Base-by-base conservation (phyloP, 2,113 vertebrate genomes). In the Murina feae region DNA sequence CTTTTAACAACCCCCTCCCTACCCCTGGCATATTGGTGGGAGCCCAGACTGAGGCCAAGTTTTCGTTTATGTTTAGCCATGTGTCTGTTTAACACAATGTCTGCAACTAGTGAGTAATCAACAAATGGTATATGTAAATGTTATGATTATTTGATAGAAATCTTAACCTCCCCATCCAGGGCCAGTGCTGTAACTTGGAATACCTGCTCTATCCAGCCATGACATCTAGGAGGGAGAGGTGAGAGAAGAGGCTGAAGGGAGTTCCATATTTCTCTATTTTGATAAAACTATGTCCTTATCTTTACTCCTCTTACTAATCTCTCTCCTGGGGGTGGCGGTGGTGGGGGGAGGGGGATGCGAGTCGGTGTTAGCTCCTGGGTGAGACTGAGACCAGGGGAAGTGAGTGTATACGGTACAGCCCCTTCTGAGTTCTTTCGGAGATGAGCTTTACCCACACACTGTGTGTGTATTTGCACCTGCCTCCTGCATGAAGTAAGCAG, bases 1-100 rank as follows among this genome's bases (percentile, higher is more conserved):
- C 37, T 32, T n/a, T 68, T 16, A 42, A 16, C 3, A 10, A 28
- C 5, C 35, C 11, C 17, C 17, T 3, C 7, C 18, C 1, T 3
- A 6, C 6, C 2, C n/a, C 25, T 42, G 39, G 23, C 20, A 17
- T 28, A 25, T 32, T 42, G 79, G 23, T 4, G 1, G 35, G 32
- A 63, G 18, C 42, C 47, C 14, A 30, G 32, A 17, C 1, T 13
- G 55, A 63, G 23, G 17, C 35, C 39, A 30, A n/a, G 32, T 39
- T 55, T 76, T 65, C n/a, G n/a, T n/a, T n/a, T n/a, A n/a, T n/a
- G n/a, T 82, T 8, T 55, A 51, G 16, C 39, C 60, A 4, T 51
- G n/a, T 71, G 10, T 60, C 9, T 32, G 16, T 18, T 87, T 69
- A 39, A 20, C 18, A 17, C 32, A 69, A 44, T 63, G 21, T 39